Evolutionary conservation across 2,113 vertebrate genomes (phyloP), one percentile per base, ranked within the genome.

Genomic region (Dipodomys spectabilis): DNA sequence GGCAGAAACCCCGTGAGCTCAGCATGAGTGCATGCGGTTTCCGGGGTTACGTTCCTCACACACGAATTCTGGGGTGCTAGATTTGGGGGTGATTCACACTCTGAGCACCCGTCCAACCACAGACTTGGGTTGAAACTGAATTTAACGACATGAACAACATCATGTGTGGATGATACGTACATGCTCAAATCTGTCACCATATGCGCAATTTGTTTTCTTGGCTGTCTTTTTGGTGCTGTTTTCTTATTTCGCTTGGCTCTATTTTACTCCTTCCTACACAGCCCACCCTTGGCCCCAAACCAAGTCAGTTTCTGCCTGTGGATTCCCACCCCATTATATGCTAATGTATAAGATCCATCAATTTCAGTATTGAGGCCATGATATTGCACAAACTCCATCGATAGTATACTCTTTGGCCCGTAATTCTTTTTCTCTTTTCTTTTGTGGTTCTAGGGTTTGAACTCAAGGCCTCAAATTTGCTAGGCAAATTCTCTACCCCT

Each of bases 231-330:
- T 16, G 74, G n/a, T 74, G 65, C 88, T 68, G 65, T 82, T 74
- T 85, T 82, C 53, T 82, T 65, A 0, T 90, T 93, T 85, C 32
- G n/a, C 68, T 88, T 88, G 82, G 89, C 71, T 92, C 23, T 35
- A 8, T 27, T 89, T 22, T 35, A 57, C 64, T 39, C 23, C 82
- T 71, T 85, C 75, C 83, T 19, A 65, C 87, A 44, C 27, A 11
- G 18, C 44, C 22, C 68, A 45, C 81, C 27, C 44, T 22, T 0
- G 35, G 62, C 27, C 77, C 68, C 78, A 78, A 12, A 30, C 22
- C 49, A 0, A 19, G 65, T 27, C 2, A 49, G 28, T 69, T 49
- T 35, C 9, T 20, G 86, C 62, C 57, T 30, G 32, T 1, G 71
- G 82, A 78, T 60, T n/a, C 0, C 3, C 1, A 1, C 0, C 39